Evolutionary conservation across 1,140 invertebrate genomes (phyloP), one percentile per base, ranked within the genome.

Genomic region (Trichomalopsis sarcophagae): DNA sequence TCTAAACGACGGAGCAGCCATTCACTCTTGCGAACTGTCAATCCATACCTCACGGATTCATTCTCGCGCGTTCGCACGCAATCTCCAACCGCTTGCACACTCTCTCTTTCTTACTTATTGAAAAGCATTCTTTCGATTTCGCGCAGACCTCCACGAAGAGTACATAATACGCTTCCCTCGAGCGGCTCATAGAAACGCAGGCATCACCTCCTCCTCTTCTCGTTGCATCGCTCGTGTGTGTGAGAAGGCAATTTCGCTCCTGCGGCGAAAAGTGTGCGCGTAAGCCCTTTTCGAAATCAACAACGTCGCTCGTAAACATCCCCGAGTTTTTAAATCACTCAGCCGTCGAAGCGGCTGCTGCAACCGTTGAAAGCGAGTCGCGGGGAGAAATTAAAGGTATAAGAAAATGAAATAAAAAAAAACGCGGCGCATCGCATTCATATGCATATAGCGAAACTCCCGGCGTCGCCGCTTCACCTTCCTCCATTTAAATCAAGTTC

Each of bases 361-460:
- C 21, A 5, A 21, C 17, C 13, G 44, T 17, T 44, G 6, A 27
- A 74, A 74, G 17, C 27, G 27, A 40, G 33, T 44, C 9, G 36
- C 14, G 44, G 73, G 55, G 21, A 62, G 55, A 62, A 62, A 62
- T 62, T 62, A 62, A 62, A 74, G 33, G 33, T 36, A 40, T 74
- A 74, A 74, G 14, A 36, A 14, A 30, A 14, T 21, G 27, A 55
- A 77, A 77, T 23, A 1, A 33, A 30, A 71, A 30, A 7, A 13
- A 30, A n/a, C 2, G 68, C 68, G 3, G 30, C 2, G 69, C 23
- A 33, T 74, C 55, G 77, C 47, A 80, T 84, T 80, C 83, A 68
- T 80, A 84, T 84, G 77, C 83, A 75, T 80, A 83, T 40, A 68
- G 76, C 73, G 83, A 87, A 86, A 88, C 88, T 85, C 84, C 87